Evolutionary conservation across 2,888 invertebrate genomes (phyloP).

Genomic region (Phyto melanocephala): DNA sequence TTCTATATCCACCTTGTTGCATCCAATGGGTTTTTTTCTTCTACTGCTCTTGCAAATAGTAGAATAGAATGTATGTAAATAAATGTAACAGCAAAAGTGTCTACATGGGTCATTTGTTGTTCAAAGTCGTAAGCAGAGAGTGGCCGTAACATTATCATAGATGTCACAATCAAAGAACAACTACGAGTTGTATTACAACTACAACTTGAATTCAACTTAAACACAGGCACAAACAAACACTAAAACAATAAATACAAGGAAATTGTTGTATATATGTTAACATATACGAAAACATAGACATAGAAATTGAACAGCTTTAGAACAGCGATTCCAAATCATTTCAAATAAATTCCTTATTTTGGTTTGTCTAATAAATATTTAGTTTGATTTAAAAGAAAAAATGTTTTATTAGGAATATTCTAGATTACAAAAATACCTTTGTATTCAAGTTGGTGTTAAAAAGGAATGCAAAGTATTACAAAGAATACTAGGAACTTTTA

Average conservation of each 20-base stretch:
- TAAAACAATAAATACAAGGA: background rate
- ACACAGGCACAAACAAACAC: background rate
- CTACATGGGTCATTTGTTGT: conserved; percentile 49
- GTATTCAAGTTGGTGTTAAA: too few species aligned
- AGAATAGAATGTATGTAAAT: background rate
- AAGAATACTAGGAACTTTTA: too few species aligned
- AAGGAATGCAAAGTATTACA: too few species aligned
- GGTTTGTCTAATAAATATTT: too few species aligned
- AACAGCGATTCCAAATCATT: too few species aligned
- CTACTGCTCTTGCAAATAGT: background rate
- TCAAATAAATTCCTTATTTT: too few species aligned
- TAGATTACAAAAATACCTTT: too few species aligned
- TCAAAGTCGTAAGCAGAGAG: conserved; percentile 21
- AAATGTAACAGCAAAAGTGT: background rate
- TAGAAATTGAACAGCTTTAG: background rate
- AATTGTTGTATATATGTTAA: background rate
- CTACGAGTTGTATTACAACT: background rate
- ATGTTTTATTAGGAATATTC: too few species aligned
- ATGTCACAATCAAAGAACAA: conserved; percentile 56
- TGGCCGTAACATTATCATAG: conserved; percentile 57
- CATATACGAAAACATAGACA: background rate
- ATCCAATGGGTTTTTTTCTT: too few species aligned
- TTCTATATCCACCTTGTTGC: too few species aligned
- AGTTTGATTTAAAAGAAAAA: too few species aligned
- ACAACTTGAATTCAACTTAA: background rate